These are phyloP conservation scores for Bombus confusus DNA, from an alignment of 1,140 invertebrate genomes.

Conservation along the genomic window DNA sequence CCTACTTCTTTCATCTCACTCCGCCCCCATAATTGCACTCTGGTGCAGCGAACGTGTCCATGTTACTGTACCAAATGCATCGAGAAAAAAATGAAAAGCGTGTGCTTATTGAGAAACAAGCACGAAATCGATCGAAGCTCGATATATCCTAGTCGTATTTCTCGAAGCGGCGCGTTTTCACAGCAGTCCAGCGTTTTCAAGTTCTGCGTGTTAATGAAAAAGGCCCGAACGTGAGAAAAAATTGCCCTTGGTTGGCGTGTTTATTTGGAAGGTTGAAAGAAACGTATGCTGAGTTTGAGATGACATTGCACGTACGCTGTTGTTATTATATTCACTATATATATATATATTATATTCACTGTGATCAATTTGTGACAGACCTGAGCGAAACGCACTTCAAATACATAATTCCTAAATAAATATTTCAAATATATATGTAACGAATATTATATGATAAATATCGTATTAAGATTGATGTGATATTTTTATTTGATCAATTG, in stretches of 20 bases:
- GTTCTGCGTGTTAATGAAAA: slow-evolving; percentile 2
- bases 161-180: not conserved
- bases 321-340: too few species aligned
- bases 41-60: not conserved
- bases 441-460: too few species aligned
- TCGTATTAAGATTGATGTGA: too few species aligned
- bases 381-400: too few species aligned
- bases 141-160: slow-evolving; percentile 3
- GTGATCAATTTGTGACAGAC: too few species aligned
- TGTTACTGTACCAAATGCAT: not conserved
- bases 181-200: not conserved
- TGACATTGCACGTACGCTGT: too few species aligned
- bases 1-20: not conserved
- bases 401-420: too few species aligned
- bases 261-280: not conserved
- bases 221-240: not conserved
- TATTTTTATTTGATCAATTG: too few species aligned
- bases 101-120: not conserved
- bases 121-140: not conserved
- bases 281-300: too few species aligned
- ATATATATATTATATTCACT: too few species aligned
- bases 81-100: not conserved
- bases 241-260: not conserved
- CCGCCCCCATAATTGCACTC: not conserved
- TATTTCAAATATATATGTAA: too few species aligned